These are phyloP conservation scores for Actinia tenebrosa DNA, from an alignment of 64 coral and sea anemone genomes.

Conservation along the genomic window DNA sequence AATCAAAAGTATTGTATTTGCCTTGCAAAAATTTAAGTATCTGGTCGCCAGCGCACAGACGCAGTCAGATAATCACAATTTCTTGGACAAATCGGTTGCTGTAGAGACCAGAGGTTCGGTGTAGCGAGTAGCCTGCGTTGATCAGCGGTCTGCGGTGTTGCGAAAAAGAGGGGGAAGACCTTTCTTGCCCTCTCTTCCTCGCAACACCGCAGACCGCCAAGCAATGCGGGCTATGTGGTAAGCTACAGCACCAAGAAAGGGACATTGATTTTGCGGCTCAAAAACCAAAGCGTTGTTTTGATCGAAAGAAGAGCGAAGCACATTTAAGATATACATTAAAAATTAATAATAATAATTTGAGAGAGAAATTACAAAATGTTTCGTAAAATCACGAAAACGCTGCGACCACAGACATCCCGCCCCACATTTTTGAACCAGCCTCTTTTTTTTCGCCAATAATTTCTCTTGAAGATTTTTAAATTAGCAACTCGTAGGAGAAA, in stretches of 20 bases:
- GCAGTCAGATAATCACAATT: background rate
- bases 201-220: too few relatives aligned
- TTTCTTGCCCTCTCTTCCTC: too few relatives aligned
- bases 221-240: too few relatives aligned
- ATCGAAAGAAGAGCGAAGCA: background rate
- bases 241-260: background rate
- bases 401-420: conserved; percentile 2
- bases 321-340: background rate
- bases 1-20: background rate
- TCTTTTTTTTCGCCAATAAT: background rate
- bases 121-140: too few relatives aligned
- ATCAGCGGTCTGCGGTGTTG: too few relatives aligned
- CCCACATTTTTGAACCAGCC: background rate
- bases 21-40: background rate
- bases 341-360: conserved; percentile 19
- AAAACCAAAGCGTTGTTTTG: background rate
- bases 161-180: too few relatives aligned
- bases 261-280: background rate
- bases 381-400: background rate
- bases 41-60: conserved; percentile 8
- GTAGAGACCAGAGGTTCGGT: background rate
- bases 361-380: conserved; percentile 2
- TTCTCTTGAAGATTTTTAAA: conserved; percentile 3
- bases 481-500: conserved; percentile 4
- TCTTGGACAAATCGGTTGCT: background rate